Evolutionary conservation across 2,797 vertebrate species (phyloP).

Genomic region (Anabacerthia variegaticeps): DNA sequence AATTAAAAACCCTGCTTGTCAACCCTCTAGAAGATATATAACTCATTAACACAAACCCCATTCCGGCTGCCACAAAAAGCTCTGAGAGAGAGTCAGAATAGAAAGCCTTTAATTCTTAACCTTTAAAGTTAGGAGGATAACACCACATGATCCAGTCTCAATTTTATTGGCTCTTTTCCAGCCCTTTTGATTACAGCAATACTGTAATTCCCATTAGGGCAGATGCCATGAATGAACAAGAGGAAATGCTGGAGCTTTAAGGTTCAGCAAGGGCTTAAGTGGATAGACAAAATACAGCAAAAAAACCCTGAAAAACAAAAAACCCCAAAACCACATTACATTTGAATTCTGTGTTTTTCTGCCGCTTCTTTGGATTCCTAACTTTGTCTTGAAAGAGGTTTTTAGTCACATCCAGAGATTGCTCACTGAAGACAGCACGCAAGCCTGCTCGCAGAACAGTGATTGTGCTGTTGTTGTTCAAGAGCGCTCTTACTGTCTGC

Average conservation of each 20-base stretch:
- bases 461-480: conserved; percentile 55
- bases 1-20: not conserved
- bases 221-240: conserved; percentile 1
- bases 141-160: not conserved
- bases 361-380: not conserved
- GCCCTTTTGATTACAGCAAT: not conserved
- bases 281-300: not conserved
- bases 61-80: not conserved
- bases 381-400: not conserved
- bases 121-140: not conserved
- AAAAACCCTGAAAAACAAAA: not conserved
- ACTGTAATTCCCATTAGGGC: not conserved
- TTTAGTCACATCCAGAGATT: conserved; percentile 33
- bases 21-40: not conserved
- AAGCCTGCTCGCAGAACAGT: conserved; percentile 59
- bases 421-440: conserved; percentile 39
- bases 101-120: conserved; percentile 18
- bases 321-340: conserved; percentile 44
- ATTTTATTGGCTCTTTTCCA: conserved; percentile 12
- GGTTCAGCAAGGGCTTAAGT: not conserved
- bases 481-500: conserved; percentile 66
- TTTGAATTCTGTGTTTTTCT: conserved; percentile 58
- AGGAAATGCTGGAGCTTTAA: not conserved
- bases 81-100: not conserved
- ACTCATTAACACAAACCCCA: not conserved